Base-by-base conservation (phyloP, 2,888 invertebrate genomes). In the Zhuqinia jingwanae region DNA sequence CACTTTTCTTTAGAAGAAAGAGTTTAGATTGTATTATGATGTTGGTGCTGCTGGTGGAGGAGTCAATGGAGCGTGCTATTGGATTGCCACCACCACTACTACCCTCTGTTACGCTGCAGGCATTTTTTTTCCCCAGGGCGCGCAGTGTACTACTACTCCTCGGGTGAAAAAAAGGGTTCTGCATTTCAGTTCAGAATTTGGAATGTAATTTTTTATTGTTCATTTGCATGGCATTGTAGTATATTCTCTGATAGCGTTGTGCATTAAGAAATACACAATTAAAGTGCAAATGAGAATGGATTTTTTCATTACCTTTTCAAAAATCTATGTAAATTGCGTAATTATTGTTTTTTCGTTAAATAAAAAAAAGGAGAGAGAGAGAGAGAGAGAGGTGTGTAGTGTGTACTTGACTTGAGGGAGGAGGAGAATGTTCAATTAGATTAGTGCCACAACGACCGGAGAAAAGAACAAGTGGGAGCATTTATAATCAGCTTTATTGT, bases 401-500 rank as follows among this genome's bases (percentile, higher is more conserved):
- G 27, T 50, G 13, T 27, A 17, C 25, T 70, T 47, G 25, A 11
- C 11, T 53, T n/a, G 60, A 27, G 63, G 42, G 65, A 50, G 17
- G 15, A 75, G 75, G 75, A 75, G 56, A 75, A 75, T 30, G 17
- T 56, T 75, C 75, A 75, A 75, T 75, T 75, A 75, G 56, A 75
- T 56, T 56, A 56, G 53, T 13, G 27, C 53, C 53, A 25, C 58
- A 36, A 75, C 42, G 56, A 56, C 3, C 36, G 36, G 36, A 36
- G 36, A 75, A 36, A 17, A 20, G 17, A 75, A 53, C 30, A 75
- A 75, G 56, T 75, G 75, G 56, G 53, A 75, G 30, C 75, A 75
- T 75, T 36, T 36, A 75, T 75, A 75, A 75, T 75, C 53, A 75
- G 75, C 75, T 53, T 75, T 75, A 75, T 75, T 75, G 75, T 75